A percentile compares a stretch with the other conserved stretches of the same genome.
phyloP scores from a whole-genome alignment of 2,797 vertebrate genomes.

The Catostomus latipinnis region DNA sequence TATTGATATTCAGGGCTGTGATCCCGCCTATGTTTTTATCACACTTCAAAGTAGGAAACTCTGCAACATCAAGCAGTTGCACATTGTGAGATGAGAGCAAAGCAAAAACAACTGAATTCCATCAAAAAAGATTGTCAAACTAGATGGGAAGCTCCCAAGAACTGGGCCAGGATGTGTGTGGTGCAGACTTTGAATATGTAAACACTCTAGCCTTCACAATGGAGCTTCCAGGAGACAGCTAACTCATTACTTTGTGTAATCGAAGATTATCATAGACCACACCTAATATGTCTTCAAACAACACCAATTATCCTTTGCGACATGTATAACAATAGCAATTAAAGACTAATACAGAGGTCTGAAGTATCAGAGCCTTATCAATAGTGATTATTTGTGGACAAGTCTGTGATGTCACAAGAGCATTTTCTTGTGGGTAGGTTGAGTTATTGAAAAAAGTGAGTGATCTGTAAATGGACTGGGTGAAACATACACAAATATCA shows the following conservation, averaged over 20 bases:
- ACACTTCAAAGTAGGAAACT: constrained; percentile 64
- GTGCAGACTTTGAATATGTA: constrained; percentile 73
- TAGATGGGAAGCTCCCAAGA: constrained; percentile 79
- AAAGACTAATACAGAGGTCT: constrained; percentile 17
- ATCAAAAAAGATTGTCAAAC: constrained; percentile 84
- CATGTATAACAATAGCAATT: constrained; percentile 34
- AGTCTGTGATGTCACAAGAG: constrained; percentile 8
- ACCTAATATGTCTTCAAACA: constrained; percentile 9
- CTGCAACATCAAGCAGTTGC: constrained; percentile 71
- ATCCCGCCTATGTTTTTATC: constrained; percentile 73
- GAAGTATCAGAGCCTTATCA: constrained; percentile 9
- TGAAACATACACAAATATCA: constrained; percentile 24
- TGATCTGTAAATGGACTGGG: constrained; percentile 8
- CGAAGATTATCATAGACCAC: constrained; percentile 40
- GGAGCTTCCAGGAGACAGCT: constrained; percentile 55
- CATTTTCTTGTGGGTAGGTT: background rate
- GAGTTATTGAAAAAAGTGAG: background rate
- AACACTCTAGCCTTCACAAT: constrained; percentile 65
- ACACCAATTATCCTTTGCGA: constrained; percentile 19
- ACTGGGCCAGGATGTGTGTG: constrained; percentile 74
- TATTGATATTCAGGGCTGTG: constrained; percentile 69
- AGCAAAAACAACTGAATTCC: constrained; percentile 74
- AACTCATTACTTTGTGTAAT: constrained; percentile 35
- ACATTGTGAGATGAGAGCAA: constrained; percentile 55
- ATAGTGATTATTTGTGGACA: constrained; percentile 8